phyloP scores from a whole-genome alignment of 1,140 invertebrate genomes.

The Orchestia grillus region DNA sequence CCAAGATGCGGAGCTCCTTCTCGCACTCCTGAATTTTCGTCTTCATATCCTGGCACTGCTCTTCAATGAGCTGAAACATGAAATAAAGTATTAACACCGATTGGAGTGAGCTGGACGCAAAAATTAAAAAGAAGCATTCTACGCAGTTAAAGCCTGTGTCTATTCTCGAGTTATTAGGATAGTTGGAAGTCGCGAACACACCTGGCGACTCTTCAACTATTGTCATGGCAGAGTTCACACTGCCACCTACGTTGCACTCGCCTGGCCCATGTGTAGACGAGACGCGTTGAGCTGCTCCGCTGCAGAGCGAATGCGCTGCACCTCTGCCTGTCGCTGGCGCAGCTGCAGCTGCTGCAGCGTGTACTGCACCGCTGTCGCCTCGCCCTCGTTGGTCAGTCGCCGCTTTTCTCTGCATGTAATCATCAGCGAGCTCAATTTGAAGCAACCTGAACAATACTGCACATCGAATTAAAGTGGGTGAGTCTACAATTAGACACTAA shows the following conservation, averaged over 20 bases:
- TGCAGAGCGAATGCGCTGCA: neutral
- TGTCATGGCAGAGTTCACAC: neutral
- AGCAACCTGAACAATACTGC: neutral
- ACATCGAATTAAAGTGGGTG: neutral
- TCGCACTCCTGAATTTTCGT: constrained; percentile 25
- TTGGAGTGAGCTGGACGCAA: neutral
- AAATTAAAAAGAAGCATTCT: neutral
- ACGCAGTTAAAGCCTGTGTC: neutral
- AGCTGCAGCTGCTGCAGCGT: constrained; percentile 46
- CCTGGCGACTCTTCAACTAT: neutral
- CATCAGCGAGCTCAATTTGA: neutral
- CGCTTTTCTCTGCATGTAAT: neutral
- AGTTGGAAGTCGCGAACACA: too few species aligned
- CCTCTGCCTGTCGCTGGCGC: neutral
- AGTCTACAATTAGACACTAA: neutral
- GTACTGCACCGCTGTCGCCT: neutral
- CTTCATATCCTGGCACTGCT: neutral
- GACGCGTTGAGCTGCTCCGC: neutral
- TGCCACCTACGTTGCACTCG: neutral
- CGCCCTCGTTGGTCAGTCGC: constrained; percentile 3
- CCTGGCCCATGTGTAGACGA: neutral
- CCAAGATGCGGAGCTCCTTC: neutral
- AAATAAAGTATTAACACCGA: neutral
- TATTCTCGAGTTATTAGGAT: neutral
- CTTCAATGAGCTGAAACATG: constrained; percentile 26